Percentiles rank a stretch among this genome's conserved stretches.
Conservation (phyloP, 1,140 invertebrate species). For the Drosophila nebulosa region DNA sequence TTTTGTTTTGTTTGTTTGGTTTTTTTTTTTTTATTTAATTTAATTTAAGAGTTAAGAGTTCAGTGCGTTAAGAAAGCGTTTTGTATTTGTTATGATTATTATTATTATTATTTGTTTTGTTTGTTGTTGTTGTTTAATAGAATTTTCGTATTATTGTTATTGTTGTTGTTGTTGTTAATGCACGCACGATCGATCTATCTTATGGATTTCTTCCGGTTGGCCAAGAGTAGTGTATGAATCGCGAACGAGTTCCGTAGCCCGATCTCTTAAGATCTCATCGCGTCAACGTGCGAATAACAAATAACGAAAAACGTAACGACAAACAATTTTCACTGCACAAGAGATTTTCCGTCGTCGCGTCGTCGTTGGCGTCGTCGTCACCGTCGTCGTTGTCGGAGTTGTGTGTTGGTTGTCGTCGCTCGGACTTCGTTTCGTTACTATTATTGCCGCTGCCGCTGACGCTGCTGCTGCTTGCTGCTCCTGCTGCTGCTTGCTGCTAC, state of each 20-base stretch:
- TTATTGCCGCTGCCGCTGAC: background rate
- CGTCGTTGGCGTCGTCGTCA: conserved; percentile 42
- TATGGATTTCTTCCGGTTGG: conserved; percentile 17
- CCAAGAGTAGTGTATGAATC: background rate
- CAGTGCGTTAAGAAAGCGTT: conserved; percentile 17
- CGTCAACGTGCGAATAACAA: conserved; percentile 80
- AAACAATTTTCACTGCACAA: conserved; percentile 72
- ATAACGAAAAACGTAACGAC: conserved; percentile 73
- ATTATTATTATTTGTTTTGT: conserved; percentile 4
- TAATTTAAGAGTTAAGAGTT: conserved; percentile 33
- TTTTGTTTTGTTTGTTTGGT: no score
- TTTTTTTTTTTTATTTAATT: no score
- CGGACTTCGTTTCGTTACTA: background rate
- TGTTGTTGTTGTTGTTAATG: conserved; percentile 21
- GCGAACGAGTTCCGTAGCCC: conserved; percentile 7
- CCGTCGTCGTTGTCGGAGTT: conserved; percentile 36
- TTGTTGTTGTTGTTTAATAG: background rate
- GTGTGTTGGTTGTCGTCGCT: background rate
- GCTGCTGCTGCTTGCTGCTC: background rate
- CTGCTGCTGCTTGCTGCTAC: background rate
- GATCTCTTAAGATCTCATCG: conserved; percentile 60
- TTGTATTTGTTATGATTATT: conserved; percentile 12
- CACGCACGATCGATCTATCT: conserved; percentile 47
- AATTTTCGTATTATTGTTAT: background rate
- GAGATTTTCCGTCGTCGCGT: conserved; percentile 69